Percentiles rank a stretch among this genome's conserved stretches.
Evolutionary conservation across 2,797 vertebrate genomes (phyloP).

Genomic region (Eupleurogrammus muticus): DNA sequence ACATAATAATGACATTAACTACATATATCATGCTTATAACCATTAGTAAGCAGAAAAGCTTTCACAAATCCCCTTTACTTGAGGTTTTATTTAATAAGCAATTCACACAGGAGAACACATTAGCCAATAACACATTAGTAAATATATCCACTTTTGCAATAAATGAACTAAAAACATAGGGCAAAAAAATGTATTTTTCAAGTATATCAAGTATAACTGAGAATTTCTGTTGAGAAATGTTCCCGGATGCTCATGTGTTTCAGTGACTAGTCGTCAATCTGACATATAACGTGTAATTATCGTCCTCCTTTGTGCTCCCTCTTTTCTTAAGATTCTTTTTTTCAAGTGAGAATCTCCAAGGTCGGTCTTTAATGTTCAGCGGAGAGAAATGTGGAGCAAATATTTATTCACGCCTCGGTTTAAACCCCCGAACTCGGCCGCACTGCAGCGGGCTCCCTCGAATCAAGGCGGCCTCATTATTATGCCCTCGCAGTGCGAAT

Average conservation of each 20-base stretch:
- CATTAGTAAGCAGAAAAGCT: not conserved
- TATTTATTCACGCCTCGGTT: conserved; percentile 40
- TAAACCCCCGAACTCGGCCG: conserved; percentile 37
- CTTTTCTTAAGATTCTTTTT: conserved; percentile 5
- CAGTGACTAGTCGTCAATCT: not conserved
- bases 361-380: conserved; percentile 21
- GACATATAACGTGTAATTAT: conserved; percentile 27
- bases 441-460: conserved; percentile 41
- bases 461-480: conserved; percentile 55
- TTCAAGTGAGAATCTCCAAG: conserved; percentile 24
- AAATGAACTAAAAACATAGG: not conserved
- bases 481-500: conserved; percentile 49
- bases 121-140: not conserved
- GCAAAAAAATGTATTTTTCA: not conserved
- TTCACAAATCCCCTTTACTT: not conserved
- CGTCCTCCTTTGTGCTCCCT: not conserved
- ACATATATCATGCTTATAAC: not conserved
- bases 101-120: too few species aligned
- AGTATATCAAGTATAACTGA: not conserved
- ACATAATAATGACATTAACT: not conserved
- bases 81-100: not conserved
- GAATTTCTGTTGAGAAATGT: conserved; percentile 17
- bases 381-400: conserved; percentile 37
- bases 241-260: not conserved
- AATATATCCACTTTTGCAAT: not conserved